Evolutionary conservation across 2,888 invertebrate genomes (phyloP).

Genomic region (Ceraclea dissimilis): DNA sequence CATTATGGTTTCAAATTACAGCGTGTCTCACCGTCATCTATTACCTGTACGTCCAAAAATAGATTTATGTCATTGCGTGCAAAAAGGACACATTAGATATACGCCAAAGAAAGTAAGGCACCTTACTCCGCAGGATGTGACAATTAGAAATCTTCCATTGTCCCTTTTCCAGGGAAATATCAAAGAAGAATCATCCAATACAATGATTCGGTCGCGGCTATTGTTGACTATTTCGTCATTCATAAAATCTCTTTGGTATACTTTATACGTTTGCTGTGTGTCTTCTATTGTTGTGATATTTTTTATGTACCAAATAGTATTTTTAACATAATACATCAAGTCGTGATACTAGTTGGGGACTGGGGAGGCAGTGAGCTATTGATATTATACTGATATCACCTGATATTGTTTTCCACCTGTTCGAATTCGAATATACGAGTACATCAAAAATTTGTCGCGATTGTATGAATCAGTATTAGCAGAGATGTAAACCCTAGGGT

Average conservation of each 20-base stretch:
- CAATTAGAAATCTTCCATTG: slow-evolving; percentile 46
- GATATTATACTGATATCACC: no score
- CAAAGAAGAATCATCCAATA: slow-evolving; percentile 3
- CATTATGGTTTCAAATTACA: not conserved
- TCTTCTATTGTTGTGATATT: not conserved
- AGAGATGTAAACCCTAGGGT: no score
- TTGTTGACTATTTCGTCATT: not conserved
- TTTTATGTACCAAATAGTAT: no score
- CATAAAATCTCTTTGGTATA: not conserved
- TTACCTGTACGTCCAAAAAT: not conserved
- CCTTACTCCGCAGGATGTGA: slow-evolving; percentile 47
- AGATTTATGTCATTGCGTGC: slow-evolving; percentile 22
- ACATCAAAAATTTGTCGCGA: no score
- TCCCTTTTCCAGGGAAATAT: slow-evolving; percentile 23
- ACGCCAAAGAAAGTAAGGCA: slow-evolving; percentile 7
- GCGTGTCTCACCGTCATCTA: not conserved
- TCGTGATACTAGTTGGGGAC: no score
- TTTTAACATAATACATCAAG: no score
- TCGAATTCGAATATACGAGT: no score
- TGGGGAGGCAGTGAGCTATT: no score
- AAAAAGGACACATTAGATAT: slow-evolving; percentile 27
- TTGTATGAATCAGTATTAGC: no score
- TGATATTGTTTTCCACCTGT: no score
- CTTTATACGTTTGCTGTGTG: not conserved
- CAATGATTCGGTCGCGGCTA: not conserved